These are phyloP conservation scores for Chloroceryle aenea DNA, from an alignment of 2,113 vertebrate species.

Conservation along the genomic window DNA sequence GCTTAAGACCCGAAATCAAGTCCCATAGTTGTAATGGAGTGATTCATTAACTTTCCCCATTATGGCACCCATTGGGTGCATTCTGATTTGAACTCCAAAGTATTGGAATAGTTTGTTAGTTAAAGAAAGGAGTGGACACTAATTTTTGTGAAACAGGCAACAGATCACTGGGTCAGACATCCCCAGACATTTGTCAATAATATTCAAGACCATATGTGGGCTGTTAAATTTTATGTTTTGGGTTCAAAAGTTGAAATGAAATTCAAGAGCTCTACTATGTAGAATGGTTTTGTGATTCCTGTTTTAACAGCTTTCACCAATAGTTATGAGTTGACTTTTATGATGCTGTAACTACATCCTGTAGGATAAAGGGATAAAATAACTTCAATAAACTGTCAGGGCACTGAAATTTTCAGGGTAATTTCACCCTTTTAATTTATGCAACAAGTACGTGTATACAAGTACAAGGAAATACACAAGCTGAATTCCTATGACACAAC, in stretches of 20 bases:
- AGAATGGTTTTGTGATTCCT: background rate
- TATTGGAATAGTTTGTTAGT: background rate
- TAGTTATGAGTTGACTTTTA: background rate
- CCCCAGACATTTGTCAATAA: background rate
- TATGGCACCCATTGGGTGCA: background rate
- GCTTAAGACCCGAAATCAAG: background rate
- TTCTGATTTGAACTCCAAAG: background rate
- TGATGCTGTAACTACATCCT: fast-evolving
- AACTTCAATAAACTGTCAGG: background rate
- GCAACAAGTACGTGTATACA: background rate
- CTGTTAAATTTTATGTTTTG: background rate
- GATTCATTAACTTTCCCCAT: background rate
- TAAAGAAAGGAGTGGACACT: background rate
- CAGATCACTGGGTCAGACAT: background rate
- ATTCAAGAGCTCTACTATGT: background rate
- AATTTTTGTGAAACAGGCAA: background rate
- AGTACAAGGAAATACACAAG: background rate
- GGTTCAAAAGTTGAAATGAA: background rate
- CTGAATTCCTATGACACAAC: background rate
- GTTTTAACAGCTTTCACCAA: background rate
- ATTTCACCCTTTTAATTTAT: background rate
- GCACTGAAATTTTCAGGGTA: background rate
- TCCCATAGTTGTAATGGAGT: background rate
- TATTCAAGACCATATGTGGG: background rate
- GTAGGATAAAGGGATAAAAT: background rate